Conservation (phyloP, 1,140 invertebrate species). For the Cardiocondyla obscurior region DNA sequence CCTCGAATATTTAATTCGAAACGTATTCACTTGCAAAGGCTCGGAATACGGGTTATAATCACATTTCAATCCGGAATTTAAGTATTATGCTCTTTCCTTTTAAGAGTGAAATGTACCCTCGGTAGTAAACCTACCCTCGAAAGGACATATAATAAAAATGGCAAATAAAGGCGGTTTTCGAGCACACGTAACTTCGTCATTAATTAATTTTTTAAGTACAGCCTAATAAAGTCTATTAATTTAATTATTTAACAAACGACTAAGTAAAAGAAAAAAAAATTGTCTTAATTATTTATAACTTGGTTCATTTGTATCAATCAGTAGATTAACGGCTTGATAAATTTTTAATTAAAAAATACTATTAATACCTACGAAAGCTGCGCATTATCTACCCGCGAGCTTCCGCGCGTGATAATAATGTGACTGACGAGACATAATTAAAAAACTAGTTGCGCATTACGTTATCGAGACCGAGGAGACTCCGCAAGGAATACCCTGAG, state of each 20-base stretch:
- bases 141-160: not conserved
- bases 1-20: conserved; percentile 33
- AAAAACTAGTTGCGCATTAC: conserved; percentile 39
- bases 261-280: no score
- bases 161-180: not conserved
- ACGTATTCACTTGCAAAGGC: not conserved
- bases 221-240: not conserved
- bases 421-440: conserved; percentile 36
- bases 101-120: not conserved
- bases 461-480: not conserved
- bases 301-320: not conserved
- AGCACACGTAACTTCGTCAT: not conserved
- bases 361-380: conserved; percentile 9
- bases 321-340: not conserved
- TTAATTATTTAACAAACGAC: not conserved
- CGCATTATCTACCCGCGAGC: not conserved
- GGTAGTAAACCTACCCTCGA: no score
- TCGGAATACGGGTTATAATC: not conserved
- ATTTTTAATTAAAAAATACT: not conserved
- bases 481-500: conserved; percentile 41
- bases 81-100: not conserved
- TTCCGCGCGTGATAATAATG: not conserved
- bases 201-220: conserved; percentile 7
- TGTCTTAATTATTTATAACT: no score
- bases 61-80: not conserved